A percentile compares a stretch with the other conserved stretches of the same genome.
Conservation (phyloP, 2,888 invertebrate species). For the Muscina levida region DNA sequence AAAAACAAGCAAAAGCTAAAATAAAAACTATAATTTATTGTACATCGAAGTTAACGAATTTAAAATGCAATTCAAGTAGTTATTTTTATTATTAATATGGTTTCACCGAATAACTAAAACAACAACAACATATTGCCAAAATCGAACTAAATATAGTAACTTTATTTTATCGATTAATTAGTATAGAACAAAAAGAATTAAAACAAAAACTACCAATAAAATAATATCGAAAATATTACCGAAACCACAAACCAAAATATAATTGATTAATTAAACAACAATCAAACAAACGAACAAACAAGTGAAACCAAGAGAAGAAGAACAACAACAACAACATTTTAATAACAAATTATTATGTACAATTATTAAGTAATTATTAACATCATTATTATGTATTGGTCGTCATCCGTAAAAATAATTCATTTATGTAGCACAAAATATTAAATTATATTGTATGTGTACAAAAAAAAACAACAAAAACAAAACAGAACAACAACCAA, state of each 20-base stretch:
- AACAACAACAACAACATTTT: slow-evolving; percentile 65
- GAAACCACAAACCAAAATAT: slow-evolving; percentile 5
- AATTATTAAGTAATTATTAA: slow-evolving; percentile 52
- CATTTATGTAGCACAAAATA: slow-evolving; percentile 65
- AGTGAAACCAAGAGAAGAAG: slow-evolving; percentile 35
- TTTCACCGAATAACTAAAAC: slow-evolving; percentile 39
- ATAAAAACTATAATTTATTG: slow-evolving; percentile 52
- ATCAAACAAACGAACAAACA: slow-evolving; percentile 55
- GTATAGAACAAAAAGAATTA: slow-evolving; percentile 22
- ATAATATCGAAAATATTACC: neutral
- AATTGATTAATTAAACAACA: slow-evolving; percentile 41
- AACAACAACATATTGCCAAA: slow-evolving; percentile 27
- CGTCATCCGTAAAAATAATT: slow-evolving; percentile 63
- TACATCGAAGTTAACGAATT: slow-evolving; percentile 78
- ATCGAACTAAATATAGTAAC: slow-evolving; percentile 2
- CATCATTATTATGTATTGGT: slow-evolving; percentile 58
- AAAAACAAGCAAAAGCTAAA: slow-evolving; percentile 55
- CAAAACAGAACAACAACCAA: slow-evolving; percentile 36
- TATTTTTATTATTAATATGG: slow-evolving; percentile 31
- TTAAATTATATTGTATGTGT: slow-evolving; percentile 47
- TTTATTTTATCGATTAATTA: slow-evolving; percentile 24
- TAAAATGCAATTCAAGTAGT: slow-evolving; percentile 67
- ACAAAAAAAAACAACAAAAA: slow-evolving; percentile 54
- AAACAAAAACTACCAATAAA: slow-evolving; percentile 39
- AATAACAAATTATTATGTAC: slow-evolving; percentile 43